These are phyloP conservation scores for Arizona elegans DNA, from an alignment of 2,113 vertebrate species.

Conservation along the genomic window DNA sequence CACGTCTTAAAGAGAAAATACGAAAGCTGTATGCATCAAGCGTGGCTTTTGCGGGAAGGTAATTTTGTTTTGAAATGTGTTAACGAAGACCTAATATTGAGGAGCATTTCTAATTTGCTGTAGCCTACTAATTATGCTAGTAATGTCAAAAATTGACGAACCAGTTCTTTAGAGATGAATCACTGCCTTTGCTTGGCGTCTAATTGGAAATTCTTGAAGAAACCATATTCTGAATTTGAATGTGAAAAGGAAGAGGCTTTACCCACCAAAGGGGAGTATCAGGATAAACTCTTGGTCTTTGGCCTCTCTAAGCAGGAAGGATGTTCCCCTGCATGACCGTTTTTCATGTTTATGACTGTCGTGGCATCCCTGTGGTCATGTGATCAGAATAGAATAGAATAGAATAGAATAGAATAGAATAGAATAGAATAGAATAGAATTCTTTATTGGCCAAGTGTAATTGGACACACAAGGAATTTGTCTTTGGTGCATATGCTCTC, in stretches of 20 bases:
- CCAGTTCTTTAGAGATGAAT: not conserved
- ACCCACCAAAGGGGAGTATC: not conserved
- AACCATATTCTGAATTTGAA: not conserved
- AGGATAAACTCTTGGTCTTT: not conserved
- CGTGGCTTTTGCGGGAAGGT: not conserved
- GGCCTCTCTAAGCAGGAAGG: not conserved
- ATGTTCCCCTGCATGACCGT: not conserved
- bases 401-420: no score
- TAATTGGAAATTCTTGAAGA: not conserved
- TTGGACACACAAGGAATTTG: no score
- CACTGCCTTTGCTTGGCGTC: not conserved
- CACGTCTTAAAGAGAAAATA: slow-evolving; percentile 1
- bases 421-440: no score
- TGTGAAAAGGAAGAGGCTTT: not conserved
- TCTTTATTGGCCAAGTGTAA: no score
- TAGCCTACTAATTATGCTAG: slow-evolving; percentile 5
- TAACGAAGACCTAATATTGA: slow-evolving; percentile 6
- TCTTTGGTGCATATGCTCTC: no score
- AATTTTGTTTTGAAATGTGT: not conserved
- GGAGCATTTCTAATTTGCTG: slow-evolving; percentile 7
- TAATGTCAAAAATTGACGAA: not conserved
- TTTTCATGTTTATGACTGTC: no score
- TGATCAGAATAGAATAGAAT: no score
- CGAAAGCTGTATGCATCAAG: slow-evolving; percentile 5
- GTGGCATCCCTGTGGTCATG: no score